A percentile compares a stretch with the other conserved stretches of the same genome.
Conservation (phyloP, 2,888 invertebrate genomes). For the Noctua janthina region DNA sequence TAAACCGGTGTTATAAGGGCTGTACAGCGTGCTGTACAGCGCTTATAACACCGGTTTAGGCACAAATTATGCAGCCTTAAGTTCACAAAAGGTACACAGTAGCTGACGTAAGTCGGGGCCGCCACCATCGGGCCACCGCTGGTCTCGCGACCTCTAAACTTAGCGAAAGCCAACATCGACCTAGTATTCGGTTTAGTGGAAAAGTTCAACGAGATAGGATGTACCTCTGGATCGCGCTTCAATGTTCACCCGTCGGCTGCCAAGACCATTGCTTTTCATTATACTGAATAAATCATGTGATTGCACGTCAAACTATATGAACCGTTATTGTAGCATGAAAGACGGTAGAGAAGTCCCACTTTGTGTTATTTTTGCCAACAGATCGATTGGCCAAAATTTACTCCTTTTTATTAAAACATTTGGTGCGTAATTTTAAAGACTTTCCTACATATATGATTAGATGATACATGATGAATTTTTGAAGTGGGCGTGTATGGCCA, state of each 20-base stretch:
- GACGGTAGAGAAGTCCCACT: slow-evolving; percentile 33
- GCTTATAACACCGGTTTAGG: too few species aligned
- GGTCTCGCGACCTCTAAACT: background rate
- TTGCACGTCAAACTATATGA: slow-evolving; percentile 50
- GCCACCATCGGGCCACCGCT: too few species aligned
- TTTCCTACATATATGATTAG: too few species aligned
- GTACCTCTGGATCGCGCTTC: background rate
- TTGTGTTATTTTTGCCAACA: background rate
- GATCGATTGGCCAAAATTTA: background rate
- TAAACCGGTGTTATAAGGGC: too few species aligned
- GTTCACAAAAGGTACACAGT: too few species aligned
- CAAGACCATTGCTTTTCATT: slow-evolving; percentile 55
- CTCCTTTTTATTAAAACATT: too few species aligned
- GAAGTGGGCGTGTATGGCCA: too few species aligned
- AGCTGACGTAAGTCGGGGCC: too few species aligned
- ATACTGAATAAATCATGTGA: slow-evolving; percentile 51
- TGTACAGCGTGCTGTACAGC: too few species aligned
- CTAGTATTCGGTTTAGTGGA: background rate
- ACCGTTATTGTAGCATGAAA: slow-evolving; percentile 5
- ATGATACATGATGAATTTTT: too few species aligned
- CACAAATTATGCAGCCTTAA: too few species aligned
- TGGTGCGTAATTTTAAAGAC: too few species aligned
- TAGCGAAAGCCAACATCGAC: background rate
- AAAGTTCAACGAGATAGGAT: background rate
- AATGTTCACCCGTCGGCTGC: slow-evolving; percentile 25